phyloP scores from a whole-genome alignment of 1,140 invertebrate genomes.

The Brachionus manjavacas region DNA sequence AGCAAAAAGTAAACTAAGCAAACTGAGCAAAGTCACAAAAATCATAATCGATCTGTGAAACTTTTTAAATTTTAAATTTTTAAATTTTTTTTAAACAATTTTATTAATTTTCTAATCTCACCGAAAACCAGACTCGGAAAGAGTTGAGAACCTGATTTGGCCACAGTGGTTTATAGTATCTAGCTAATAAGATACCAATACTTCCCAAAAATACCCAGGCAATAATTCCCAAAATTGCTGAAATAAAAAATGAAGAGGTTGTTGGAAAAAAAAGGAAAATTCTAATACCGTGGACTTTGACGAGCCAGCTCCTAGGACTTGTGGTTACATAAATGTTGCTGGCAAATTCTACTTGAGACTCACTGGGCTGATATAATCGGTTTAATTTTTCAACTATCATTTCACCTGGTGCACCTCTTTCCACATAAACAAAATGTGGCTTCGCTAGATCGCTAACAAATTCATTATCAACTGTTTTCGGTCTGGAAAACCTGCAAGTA shows the following conservation, averaged over 20 bases:
- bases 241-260: background rate
- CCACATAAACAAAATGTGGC: constrained; percentile 36
- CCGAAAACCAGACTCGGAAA: constrained; percentile 12
- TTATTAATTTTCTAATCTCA: background rate
- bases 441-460: constrained; percentile 6
- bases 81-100: no score
- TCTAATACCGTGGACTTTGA: constrained; percentile 39
- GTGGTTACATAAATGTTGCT: background rate
- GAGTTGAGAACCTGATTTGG: background rate
- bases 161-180: constrained; percentile 41
- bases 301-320: constrained; percentile 36
- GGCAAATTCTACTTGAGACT: constrained; percentile 29
- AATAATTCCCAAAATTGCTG: constrained; percentile 41
- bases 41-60: constrained; percentile 24
- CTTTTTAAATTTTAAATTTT: background rate
- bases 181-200: constrained; percentile 13
- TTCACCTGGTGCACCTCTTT: constrained; percentile 38
- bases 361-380: constrained; percentile 24
- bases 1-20: constrained; percentile 12
- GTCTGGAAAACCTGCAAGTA: constrained; percentile 23
- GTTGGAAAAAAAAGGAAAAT: background rate
- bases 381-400: constrained; percentile 37
- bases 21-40: constrained; percentile 24
- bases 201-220: constrained; percentile 42
- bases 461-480: constrained; percentile 1